Base-by-base conservation (phyloP, 2,113 vertebrate species). In the Phaethon lepturus region DNA sequence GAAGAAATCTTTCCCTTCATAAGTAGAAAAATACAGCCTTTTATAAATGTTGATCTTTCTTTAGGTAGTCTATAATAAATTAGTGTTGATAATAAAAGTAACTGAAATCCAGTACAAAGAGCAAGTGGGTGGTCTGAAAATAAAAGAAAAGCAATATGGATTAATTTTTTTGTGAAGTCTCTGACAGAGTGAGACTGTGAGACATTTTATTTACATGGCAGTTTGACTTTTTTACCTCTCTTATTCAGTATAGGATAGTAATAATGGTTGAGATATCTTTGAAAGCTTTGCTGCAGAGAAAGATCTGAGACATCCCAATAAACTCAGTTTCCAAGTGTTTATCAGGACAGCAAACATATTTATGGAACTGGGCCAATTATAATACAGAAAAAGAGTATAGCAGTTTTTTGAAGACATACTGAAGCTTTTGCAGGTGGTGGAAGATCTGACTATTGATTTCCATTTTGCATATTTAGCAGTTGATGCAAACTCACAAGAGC, bases 61-160 rank as follows among this genome's bases (percentile, higher is more conserved):
- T 95, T 85, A 94, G 92, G 80, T 97, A 97, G 62, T 31, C 73
- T 75, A 49, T 75, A 93, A 55, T 89, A 95, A 89, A 95, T 95
- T 62, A 68, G 11, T n/a, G 66, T 76, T 95, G 69, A 87, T 91
- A 94, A 89, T 28, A 84, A 72, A 87, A 93, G 64, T 82, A 85
- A 82, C 60, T 64, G 80, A 94, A 96, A 94, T 85, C 47, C 58
- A 62, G 58, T 72, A 62, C 55, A 87, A 94, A 95, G 77, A 73
- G 33, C 17, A 64, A 87, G 45, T 89, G 92, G 93, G 93, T 95
- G 94, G 91, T 92, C 96, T 95, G 59, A n/a, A 93, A 92, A 88
- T 23, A 33, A 80, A 66, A 84, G 47, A 58, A 80, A 66, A 62
- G 49, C 25, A 80, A 31, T 84, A 63, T 56, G 68, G n/a, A 52